Percentiles rank a stretch among this genome's conserved stretches.
Conservation (phyloP, 1,140 invertebrate genomes). For the Papilio helenus region DNA sequence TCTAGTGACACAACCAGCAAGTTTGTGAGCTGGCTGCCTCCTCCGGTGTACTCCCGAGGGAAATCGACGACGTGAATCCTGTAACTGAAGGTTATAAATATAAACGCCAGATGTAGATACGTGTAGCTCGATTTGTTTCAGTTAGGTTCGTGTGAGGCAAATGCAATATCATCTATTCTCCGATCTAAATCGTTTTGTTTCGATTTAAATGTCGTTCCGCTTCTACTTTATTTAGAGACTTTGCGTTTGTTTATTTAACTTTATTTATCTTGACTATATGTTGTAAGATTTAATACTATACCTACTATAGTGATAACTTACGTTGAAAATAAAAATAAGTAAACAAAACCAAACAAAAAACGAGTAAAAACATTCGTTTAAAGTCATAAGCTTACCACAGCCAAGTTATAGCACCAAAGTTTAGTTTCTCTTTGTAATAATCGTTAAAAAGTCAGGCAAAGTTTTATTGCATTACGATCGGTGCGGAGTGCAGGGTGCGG, state of each 20-base stretch:
- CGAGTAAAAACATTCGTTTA: neutral
- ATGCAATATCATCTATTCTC: constrained; percentile 19
- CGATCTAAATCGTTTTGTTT: constrained; percentile 33
- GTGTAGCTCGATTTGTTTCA: constrained; percentile 40
- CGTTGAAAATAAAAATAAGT: neutral
- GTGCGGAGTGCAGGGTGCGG: neutral
- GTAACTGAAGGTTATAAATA: constrained; percentile 34
- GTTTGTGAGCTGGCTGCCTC: neutral
- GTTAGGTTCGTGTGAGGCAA: constrained; percentile 27
- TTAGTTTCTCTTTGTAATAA: neutral
- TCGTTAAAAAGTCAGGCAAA: neutral
- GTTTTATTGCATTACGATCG: neutral
- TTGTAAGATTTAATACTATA: neutral
- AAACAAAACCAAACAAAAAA: too few species aligned
- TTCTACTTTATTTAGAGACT: constrained; percentile 24
- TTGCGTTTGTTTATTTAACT: constrained; percentile 15
- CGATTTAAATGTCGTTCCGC: constrained; percentile 27
- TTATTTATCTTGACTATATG: neutral
- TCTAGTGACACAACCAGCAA: neutral
- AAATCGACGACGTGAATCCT: constrained; percentile 31
- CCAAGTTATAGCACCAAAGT: neutral
- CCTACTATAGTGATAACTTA: neutral
- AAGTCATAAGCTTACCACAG: neutral
- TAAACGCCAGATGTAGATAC: constrained; percentile 37
- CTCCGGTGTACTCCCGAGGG: constrained; percentile 20